These are phyloP conservation scores for Sardinella longiceps DNA, from an alignment of 2,797 vertebrate species.

Conservation along the genomic window DNA sequence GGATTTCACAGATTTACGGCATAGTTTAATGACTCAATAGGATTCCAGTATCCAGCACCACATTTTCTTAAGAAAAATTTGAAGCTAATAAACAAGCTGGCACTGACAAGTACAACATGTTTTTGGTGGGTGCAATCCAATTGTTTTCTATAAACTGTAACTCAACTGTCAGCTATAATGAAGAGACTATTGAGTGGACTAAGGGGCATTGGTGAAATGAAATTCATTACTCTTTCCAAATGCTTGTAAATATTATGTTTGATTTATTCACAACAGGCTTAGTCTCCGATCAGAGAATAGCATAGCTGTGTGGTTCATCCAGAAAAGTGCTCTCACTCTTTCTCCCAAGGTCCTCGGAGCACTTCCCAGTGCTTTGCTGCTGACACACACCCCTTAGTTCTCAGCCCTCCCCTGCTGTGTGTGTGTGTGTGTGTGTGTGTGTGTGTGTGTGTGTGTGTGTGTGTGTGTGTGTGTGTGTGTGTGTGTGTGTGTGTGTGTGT, in stretches of 20 bases:
- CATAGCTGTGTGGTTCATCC: neutral
- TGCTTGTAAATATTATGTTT: conserved; percentile 20
- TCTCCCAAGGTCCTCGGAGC: neutral
- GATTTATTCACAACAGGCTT: neutral
- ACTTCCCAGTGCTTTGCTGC: neutral
- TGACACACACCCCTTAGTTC: neutral
- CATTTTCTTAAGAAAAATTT: neutral
- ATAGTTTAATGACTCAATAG: neutral
- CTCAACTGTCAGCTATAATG: neutral
- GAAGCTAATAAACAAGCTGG: neutral
- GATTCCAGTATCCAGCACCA: neutral
- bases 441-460: neutral
- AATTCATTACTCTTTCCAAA: neutral
- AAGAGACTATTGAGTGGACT: neutral
- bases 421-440: neutral
- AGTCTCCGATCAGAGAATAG: neutral
- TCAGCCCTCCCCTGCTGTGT: neutral
- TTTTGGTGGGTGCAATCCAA: neutral
- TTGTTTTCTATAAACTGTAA: neutral
- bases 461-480: conserved; percentile 11
- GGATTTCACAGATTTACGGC: neutral
- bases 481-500: conserved; percentile 56
- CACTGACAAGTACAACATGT: neutral
- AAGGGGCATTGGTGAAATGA: neutral
- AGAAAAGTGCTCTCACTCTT: neutral